Evolutionary conservation across 2,888 invertebrate genomes (phyloP), one percentile per base, ranked within the genome.

Genomic region (Lithophane leautieri): DNA sequence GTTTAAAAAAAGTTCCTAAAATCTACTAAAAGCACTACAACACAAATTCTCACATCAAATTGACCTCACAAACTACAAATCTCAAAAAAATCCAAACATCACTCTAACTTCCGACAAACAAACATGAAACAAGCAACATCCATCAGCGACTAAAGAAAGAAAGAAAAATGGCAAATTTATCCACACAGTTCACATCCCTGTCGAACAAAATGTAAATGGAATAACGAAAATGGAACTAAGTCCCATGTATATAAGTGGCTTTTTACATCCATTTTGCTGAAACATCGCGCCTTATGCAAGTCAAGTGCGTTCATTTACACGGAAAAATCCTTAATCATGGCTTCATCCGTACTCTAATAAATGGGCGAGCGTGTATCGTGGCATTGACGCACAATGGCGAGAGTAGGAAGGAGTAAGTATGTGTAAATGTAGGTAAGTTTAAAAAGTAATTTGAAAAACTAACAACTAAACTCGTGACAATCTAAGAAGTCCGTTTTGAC

Each of bases 291-390:
- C 85, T 88, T 89, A 90, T 90, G 89, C 86, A 90, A 90, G 90
- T 90, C 88, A 89, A 90, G 90, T 85, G 86, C 78, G 83, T 82
- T 89, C 84, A 90, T 89, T 90, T 90, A 88, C 90, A 89, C 89
- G 87, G 76, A 83, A 86, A 88, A 84, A 82, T 83, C 83, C 71
- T 89, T 88, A 86, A 90, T 90, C 89, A 89, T 86, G 85, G 81
- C 61, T 72, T 75, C 54, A 66, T 84, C 81, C 84, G 80, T 87
- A 89, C 89, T 89, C 80, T 87, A 89, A 89, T 87, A 92, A 92
- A 92, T 92, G 90, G 89, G 83, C 79, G 85, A 88, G 85, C 81
- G 80, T 87, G 85, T 91, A 90, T 90, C 90, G 87, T 85, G 22
- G 52, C 67, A 65, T 66, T 73, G 84, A 68, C 70, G 52, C 44